Evolutionary conservation across 2,113 vertebrate species (phyloP), one percentile per base, ranked within the genome.

Genomic region (Aythya baeri): DNA sequence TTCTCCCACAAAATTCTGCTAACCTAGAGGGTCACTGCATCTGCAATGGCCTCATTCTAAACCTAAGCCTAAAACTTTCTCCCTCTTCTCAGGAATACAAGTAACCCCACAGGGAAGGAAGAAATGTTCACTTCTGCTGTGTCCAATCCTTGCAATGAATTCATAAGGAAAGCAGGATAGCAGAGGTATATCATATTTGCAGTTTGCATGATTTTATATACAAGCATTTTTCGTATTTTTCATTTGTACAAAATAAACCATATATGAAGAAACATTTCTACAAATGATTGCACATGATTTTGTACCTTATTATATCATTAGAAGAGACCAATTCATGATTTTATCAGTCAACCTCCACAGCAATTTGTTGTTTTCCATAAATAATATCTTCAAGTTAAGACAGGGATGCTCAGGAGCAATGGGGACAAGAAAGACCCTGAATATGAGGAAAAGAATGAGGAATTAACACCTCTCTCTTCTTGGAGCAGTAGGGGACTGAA

Each of bases 371-470:
- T 32, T 57, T 59, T 16, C 38, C 36, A 66, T 17, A 58, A 88
- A 49, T 3, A 57, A 49, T 80, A 9, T 4, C 9, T 77, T 44
- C 7, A 34, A 12, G 17, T 54, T 71, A 27, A 62, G 18, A 27
- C 3, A 41, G 6, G 5, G 50, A 16, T 25, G 14, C 22, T 67
- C 10, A 27, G 46, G 36, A 78, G 21, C 6, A 21, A 23, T 1
- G 3, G 11, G 7, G 11, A 34, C 6, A 16, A 4, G n/a, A 62
- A 44, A 14, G 4, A 17, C 8, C 11, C 1, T 3, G 3, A 1
- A 14, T 4, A 12, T 14, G 6, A 34, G 15, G 32, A 67, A 72
- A 55, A 66, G 5, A 26, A 1, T 1, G 2, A 61, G 7, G 4
- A 41, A 82, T 65, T 29, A 57, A 82, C 68, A 65, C 4, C 52